Evolutionary conservation across 2,113 vertebrate species (phyloP).

Genomic region (Argyrosomus japonicus): DNA sequence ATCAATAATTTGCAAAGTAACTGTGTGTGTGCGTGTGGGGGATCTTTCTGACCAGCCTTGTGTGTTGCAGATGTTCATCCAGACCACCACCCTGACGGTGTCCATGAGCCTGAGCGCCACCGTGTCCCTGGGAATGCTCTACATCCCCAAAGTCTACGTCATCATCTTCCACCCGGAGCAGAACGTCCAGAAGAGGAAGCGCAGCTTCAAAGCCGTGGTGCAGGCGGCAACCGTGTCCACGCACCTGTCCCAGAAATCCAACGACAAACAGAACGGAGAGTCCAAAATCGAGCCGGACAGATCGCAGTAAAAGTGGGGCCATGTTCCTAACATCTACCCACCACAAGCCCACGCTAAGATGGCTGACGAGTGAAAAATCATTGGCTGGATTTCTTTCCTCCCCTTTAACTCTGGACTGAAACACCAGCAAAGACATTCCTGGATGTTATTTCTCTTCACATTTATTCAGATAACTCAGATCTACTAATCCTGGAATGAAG

Average conservation of each 20-base stretch:
- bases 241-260: constrained; percentile 83
- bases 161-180: constrained; percentile 92
- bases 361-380: not conserved
- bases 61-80: constrained; percentile 90
- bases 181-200: constrained; percentile 92
- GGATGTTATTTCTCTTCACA: constrained; percentile 29
- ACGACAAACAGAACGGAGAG: constrained; percentile 85
- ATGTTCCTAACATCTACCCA: not conserved
- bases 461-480: constrained; percentile 16
- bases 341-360: not conserved
- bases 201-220: constrained; percentile 87
- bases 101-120: constrained; percentile 93
- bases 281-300: constrained; percentile 82
- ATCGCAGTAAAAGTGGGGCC: constrained; percentile 70
- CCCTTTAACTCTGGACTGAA: constrained; percentile 15
- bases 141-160: constrained; percentile 91
- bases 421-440: constrained; percentile 37
- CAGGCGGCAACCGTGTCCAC: constrained; percentile 81
- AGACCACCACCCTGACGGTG: constrained; percentile 91
- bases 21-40: not conserved
- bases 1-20: not conserved
- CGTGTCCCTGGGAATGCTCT: constrained; percentile 92
- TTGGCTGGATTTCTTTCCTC: not conserved
- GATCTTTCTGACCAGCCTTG: constrained; percentile 12
- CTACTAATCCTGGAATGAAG: constrained; percentile 12